A percentile compares a stretch with the other conserved stretches of the same genome.
Conservation (phyloP, 2,888 invertebrate species). For the Trachelus stipa region DNA sequence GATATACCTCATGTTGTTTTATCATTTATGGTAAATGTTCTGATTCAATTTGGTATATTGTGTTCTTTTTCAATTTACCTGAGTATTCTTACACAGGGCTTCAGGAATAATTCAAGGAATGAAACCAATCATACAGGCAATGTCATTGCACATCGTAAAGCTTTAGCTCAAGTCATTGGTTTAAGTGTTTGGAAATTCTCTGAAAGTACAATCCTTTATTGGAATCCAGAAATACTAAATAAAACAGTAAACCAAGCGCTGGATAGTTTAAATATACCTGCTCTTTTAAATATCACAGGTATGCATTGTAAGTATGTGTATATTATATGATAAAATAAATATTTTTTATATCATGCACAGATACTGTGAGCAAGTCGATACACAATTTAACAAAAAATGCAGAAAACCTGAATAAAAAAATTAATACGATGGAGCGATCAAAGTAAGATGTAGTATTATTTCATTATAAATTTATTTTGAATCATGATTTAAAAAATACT, state of each 20-base stretch:
- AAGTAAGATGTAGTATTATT: conserved; percentile 32
- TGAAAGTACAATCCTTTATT: conserved; percentile 53
- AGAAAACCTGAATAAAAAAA: conserved; percentile 43
- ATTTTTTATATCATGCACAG: not conserved
- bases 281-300: conserved; percentile 42
- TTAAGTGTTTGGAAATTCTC: conserved; percentile 57
- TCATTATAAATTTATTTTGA: conserved; percentile 29
- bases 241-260: conserved; percentile 43
- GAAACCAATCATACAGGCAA: not conserved
- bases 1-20: conserved; percentile 54
- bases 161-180: conserved; percentile 50
- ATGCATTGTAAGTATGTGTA: conserved; percentile 7
- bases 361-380: conserved; percentile 15
- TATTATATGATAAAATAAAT: not conserved
- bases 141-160: conserved; percentile 1
- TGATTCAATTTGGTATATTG: not conserved
- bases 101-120: not conserved
- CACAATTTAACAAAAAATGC: conserved; percentile 30
- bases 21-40: conserved; percentile 49
- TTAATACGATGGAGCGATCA: conserved; percentile 34
- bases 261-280: conserved; percentile 33
- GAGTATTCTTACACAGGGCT: not conserved
- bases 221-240: conserved; percentile 55
- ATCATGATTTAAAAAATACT: conserved; percentile 22
- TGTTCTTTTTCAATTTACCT: not conserved